Conservation (phyloP, 2,113 vertebrate genomes). For the Sinocyclocheilus anshuiensis region DNA sequence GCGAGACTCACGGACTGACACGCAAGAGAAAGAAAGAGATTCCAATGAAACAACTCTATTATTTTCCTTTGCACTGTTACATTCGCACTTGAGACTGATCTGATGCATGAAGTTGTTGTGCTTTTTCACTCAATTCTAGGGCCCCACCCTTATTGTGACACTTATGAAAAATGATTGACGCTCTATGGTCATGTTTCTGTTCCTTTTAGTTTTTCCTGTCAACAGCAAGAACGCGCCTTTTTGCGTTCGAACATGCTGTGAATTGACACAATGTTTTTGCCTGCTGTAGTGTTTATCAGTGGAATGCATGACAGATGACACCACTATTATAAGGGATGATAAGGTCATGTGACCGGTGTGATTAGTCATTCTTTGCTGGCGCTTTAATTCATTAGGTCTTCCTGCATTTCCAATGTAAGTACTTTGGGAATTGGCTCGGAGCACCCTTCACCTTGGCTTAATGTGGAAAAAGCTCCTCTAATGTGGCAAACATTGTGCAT, state of each 20-base stretch:
- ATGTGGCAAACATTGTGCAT: neutral
- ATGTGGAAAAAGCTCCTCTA: slow-evolving; percentile 20
- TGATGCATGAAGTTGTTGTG: neutral
- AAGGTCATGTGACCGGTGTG: neutral
- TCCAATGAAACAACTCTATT: neutral
- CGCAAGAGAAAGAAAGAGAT: slow-evolving; percentile 7
- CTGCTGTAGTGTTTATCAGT: slow-evolving; percentile 10
- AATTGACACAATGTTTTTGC: neutral
- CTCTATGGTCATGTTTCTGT: slow-evolving; percentile 8
- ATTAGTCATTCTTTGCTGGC: slow-evolving; percentile 19
- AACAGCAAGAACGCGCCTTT: neutral
- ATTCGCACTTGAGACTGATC: neutral
- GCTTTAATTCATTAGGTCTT: slow-evolving; percentile 14
- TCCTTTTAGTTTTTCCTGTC: slow-evolving; percentile 27
- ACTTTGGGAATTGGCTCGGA: slow-evolving; percentile 2
- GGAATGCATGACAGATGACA: slow-evolving; percentile 5
- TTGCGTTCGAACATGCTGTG: neutral
- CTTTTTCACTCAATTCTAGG: neutral
- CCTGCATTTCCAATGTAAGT: neutral
- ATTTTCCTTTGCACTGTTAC: neutral
- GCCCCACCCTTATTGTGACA: neutral
- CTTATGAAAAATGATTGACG: slow-evolving; percentile 9
- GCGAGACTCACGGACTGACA: slow-evolving; percentile 2
- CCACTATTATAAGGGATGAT: neutral
- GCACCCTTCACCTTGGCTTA: neutral